Conservation (phyloP, 1,140 invertebrate genomes). For the Sarcophaga peregrina region DNA sequence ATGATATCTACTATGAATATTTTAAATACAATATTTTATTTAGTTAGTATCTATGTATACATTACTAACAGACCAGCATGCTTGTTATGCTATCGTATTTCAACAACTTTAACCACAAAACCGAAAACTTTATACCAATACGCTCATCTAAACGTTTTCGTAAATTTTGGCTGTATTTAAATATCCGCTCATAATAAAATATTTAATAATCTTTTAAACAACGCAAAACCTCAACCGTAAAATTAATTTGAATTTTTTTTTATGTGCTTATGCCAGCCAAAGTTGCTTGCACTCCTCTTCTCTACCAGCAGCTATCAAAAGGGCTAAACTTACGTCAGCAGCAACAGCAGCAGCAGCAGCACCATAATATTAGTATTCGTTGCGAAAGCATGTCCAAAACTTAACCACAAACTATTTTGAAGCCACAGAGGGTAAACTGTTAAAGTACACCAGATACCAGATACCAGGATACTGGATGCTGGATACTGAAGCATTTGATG, state of each 20-base stretch:
- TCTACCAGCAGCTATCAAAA: neutral
- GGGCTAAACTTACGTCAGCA: no score
- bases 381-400: neutral
- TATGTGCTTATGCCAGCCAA: neutral
- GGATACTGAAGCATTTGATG: neutral
- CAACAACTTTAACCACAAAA: no score
- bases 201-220: conserved; percentile 8
- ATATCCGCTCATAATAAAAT: neutral
- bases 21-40: neutral
- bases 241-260: neutral
- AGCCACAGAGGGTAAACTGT: neutral
- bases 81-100: no score
- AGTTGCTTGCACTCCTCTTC: neutral
- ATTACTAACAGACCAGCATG: no score
- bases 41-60: no score
- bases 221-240: neutral
- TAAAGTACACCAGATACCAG: neutral
- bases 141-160: no score
- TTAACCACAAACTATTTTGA: neutral
- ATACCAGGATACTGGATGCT: neutral
- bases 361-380: neutral
- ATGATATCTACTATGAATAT: neutral
- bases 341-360: neutral
- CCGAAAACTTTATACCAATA: no score
- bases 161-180: neutral